These are phyloP conservation scores for Bombus terrestris DNA, from an alignment of 1,140 invertebrate species.

Conservation along the genomic window DNA sequence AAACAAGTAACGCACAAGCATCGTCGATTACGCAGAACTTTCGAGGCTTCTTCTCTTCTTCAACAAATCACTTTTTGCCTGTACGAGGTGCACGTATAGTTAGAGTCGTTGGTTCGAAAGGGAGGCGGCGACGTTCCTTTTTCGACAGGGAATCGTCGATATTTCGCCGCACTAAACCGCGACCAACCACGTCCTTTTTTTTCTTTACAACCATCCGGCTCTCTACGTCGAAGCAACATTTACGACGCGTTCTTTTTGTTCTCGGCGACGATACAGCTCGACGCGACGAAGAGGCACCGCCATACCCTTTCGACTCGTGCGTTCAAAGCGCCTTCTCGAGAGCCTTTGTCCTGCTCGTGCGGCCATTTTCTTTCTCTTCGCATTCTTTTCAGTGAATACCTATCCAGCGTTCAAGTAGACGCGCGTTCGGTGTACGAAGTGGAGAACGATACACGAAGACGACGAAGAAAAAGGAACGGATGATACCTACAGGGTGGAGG, in stretches of 20 bases:
- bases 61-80: not conserved
- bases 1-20: not conserved
- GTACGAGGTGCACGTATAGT: not conserved
- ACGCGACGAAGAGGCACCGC: not conserved
- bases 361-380: conserved; percentile 58
- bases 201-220: conserved; percentile 5
- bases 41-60: not conserved
- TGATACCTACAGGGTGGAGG: not conserved
- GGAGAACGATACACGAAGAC: not conserved
- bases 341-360: conserved; percentile 45
- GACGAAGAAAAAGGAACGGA: conserved; percentile 7
- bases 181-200: conserved; percentile 10
- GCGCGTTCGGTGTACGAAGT: conserved; percentile 25
- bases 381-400: conserved; percentile 49
- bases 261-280: conserved; percentile 8
- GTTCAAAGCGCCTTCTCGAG: conserved; percentile 33
- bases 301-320: conserved; percentile 3
- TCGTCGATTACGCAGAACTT: not conserved
- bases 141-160: conserved; percentile 43
- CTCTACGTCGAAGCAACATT: conserved; percentile 56
- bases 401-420: conserved; percentile 22
- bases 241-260: conserved; percentile 49
- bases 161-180: conserved; percentile 52
- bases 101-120: not conserved
- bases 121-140: not conserved